Evolutionary conservation across 2,113 vertebrate species (phyloP).

Genomic region (Callospermophilus lateralis): DNA sequence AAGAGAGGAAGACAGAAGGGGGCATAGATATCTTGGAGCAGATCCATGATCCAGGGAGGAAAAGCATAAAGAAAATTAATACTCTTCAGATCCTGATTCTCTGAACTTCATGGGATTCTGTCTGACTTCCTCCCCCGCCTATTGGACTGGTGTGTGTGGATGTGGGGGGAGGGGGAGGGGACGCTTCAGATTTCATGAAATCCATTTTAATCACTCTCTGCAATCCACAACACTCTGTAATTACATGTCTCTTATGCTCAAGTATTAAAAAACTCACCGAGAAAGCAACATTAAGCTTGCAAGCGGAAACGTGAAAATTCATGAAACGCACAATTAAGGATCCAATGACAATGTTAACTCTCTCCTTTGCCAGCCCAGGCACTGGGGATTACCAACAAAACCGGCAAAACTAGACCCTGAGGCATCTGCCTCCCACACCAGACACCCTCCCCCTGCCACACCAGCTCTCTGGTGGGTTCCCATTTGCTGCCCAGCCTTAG

Average conservation of each 20-base stretch:
- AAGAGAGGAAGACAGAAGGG: no score
- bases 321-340: conserved; percentile 82
- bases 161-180: neutral
- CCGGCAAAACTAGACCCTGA: neutral
- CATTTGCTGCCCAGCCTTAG: neutral
- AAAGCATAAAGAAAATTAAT: conserved; percentile 57
- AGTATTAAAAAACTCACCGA: conserved; percentile 77
- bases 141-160: neutral
- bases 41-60: conserved; percentile 44
- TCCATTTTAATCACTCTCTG: conserved; percentile 73
- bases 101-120: conserved; percentile 53
- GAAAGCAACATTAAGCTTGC: conserved; percentile 82
- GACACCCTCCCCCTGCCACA: neutral
- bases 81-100: neutral
- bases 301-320: conserved; percentile 85
- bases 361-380: conserved; percentile 68
- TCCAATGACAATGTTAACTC: conserved; percentile 75
- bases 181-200: conserved; percentile 76
- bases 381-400: conserved; percentile 32
- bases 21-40: neutral
- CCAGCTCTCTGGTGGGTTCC: neutral
- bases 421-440: neutral
- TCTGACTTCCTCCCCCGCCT: neutral
- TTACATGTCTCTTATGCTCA: conserved; percentile 81
- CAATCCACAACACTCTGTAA: conserved; percentile 81